A percentile compares a stretch with the other conserved stretches of the same genome.
phyloP scores from a whole-genome alignment of 2,113 vertebrate species.

The Misgurnus mizolepis region DNA sequence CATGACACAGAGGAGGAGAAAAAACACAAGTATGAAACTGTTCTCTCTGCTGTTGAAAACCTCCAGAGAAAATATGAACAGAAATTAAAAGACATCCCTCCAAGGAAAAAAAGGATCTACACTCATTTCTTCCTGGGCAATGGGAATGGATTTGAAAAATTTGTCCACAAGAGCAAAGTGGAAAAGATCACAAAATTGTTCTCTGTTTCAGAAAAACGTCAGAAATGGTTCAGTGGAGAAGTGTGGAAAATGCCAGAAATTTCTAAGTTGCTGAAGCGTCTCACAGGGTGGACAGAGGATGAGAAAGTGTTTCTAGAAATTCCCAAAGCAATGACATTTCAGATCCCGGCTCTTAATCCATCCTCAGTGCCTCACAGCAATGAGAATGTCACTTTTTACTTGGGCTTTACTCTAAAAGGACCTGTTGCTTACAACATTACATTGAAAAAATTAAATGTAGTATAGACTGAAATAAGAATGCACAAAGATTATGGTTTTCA shows the following conservation, averaged over 20 bases:
- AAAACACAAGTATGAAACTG: slow-evolving; percentile 70
- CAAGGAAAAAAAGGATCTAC: slow-evolving; percentile 73
- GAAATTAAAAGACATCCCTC: slow-evolving; percentile 76
- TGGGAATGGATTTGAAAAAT: slow-evolving; percentile 73
- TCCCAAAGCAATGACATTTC: slow-evolving; percentile 51
- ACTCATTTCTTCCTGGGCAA: slow-evolving; percentile 79
- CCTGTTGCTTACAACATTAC: slow-evolving; percentile 67
- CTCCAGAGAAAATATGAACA: slow-evolving; percentile 65
- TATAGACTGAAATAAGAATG: neutral
- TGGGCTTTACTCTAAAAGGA: slow-evolving; percentile 55
- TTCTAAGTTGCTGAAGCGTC: slow-evolving; percentile 63
- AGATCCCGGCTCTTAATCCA: slow-evolving; percentile 63
- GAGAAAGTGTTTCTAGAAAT: slow-evolving; percentile 73
- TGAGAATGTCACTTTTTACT: slow-evolving; percentile 67
- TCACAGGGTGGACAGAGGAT: slow-evolving; percentile 80
- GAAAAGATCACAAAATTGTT: slow-evolving; percentile 64
- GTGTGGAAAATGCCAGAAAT: slow-evolving; percentile 68
- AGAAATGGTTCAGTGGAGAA: slow-evolving; percentile 75
- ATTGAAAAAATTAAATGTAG: slow-evolving; percentile 3
- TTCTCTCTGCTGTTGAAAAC: slow-evolving; percentile 71
- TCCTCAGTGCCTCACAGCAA: slow-evolving; percentile 70
- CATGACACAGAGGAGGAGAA: slow-evolving; percentile 62
- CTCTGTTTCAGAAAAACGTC: slow-evolving; percentile 71
- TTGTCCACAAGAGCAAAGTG: slow-evolving; percentile 76
- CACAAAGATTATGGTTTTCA: neutral